Percentiles rank a stretch among this genome's conserved stretches.
Conservation (phyloP, 2,797 vertebrate genomes). For the Scolopax bukidnonensis region DNA sequence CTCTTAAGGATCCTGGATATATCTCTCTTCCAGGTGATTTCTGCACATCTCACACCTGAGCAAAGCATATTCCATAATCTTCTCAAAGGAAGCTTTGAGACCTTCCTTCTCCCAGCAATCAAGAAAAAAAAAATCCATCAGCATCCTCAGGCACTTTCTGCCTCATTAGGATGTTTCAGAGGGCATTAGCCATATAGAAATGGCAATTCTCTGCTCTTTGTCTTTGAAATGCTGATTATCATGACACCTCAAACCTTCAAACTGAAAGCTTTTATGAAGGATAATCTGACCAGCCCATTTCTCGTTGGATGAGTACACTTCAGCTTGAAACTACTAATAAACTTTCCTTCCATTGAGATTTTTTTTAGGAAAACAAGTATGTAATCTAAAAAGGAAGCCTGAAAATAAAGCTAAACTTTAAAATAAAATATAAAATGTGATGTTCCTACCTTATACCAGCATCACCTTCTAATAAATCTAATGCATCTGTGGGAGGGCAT, state of each 20-base stretch:
- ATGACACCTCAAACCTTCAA: not conserved
- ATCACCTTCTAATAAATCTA: slow-evolving; percentile 25
- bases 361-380: not conserved
- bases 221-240: not conserved
- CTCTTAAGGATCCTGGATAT: not conserved
- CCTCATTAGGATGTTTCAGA: not conserved
- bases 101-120: not conserved
- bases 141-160: not conserved
- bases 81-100: not conserved
- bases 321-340: not conserved
- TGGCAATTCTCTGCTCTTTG: not conserved
- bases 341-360: not conserved
- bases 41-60: not conserved
- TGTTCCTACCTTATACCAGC: slow-evolving; percentile 6
- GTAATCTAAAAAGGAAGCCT: not conserved
- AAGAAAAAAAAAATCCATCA: not conserved
- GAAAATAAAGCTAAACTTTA: not conserved
- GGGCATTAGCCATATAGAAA: not conserved
- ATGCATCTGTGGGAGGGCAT: slow-evolving; percentile 10
- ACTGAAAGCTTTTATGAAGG: not conserved
- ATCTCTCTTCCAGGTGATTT: not conserved
- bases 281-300: not conserved
- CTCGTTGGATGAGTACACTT: not conserved
- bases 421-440: not conserved
- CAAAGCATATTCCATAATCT: not conserved